Evolutionary conservation across 2,113 vertebrate species (phyloP), one percentile per base, ranked within the genome.

Genomic region (Callipepla squamata): DNA sequence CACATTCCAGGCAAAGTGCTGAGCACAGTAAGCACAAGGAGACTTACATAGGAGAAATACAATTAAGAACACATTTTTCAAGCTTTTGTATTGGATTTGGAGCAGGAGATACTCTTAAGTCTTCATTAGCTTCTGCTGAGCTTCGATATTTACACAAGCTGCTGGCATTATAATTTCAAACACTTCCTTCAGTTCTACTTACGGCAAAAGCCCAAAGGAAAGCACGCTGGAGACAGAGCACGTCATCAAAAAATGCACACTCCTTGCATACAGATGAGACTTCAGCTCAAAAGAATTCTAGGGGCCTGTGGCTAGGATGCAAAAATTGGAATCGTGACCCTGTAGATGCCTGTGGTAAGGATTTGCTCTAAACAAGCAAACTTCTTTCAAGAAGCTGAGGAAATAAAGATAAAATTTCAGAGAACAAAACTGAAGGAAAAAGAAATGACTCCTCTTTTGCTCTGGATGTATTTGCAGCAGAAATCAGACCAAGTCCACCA

Each of bases 81-180:
- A 74, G 30, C 70, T 94, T 26, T 83, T 23, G 25, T 15, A 57
- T 2, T 76, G 55, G 44, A 80, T 93, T 92, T 74, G 74, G 45
- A 90, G 79, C 72, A 34, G 82, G n/a, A 36, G 19, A 89, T 91
- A 79, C 55, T 85, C 58, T 87, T 57, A 68, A 0, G 1, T 68
- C 85, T 85, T 87, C 75, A 82, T 74, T 82, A 90, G 62, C 50
- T 95, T 95, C 79, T 66, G 17, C 50, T 67, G 50, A 87, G 68
- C 45, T 90, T 90, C 61, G 61, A 1, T 38, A 23, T 75, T 88
- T 86, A 86, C 61, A 74, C 28, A 75, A 84, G 61, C 42, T 78
- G 82, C 51, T 93, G 76, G 34, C 30, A 93, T 55, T 83, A 21
- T 61, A 72, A 90, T 85, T 88, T 92, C 88, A 90, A 90, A 90